Evolutionary conservation across 2,888 invertebrate species (phyloP).

Genomic region (Phyto melanocephala): DNA sequence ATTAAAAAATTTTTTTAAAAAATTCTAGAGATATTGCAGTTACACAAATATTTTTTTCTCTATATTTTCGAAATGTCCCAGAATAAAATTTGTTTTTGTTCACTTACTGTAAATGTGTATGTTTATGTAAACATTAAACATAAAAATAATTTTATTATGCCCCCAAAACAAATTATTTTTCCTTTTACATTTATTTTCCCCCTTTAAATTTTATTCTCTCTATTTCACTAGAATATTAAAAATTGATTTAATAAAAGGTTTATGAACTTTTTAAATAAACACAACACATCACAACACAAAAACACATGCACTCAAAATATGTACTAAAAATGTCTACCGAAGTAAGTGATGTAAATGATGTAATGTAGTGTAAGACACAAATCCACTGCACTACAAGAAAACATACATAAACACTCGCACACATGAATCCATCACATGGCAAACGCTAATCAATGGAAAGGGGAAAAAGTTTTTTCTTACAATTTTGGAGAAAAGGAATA

Average conservation of each 20-base stretch:
- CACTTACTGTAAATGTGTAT: not conserved
- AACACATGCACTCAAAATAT: not conserved
- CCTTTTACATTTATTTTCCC: not conserved
- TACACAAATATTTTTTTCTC: no score
- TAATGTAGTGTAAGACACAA: slow-evolving; percentile 12
- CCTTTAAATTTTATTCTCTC: not conserved
- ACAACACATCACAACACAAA: not conserved
- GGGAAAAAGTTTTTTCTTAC: no score
- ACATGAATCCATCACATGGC: no score
- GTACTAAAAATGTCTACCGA: slow-evolving; percentile 27
- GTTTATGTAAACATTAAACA: not conserved
- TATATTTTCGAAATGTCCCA: no score
- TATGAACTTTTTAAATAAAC: slow-evolving; percentile 42
- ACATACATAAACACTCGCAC: no score
- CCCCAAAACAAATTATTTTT: slow-evolving; percentile 1
- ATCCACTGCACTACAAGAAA: not conserved
- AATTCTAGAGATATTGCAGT: no score
- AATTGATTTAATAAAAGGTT: slow-evolving; percentile 50
- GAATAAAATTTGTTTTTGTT: no score
- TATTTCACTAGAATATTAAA: slow-evolving; percentile 39
- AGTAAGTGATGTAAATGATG: not conserved
- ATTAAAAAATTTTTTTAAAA: no score
- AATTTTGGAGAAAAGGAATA: no score
- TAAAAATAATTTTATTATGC: not conserved
- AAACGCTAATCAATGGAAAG: no score